Base-by-base conservation (phyloP, 2,113 vertebrate genomes). In the Percopsis transmontana region DNA sequence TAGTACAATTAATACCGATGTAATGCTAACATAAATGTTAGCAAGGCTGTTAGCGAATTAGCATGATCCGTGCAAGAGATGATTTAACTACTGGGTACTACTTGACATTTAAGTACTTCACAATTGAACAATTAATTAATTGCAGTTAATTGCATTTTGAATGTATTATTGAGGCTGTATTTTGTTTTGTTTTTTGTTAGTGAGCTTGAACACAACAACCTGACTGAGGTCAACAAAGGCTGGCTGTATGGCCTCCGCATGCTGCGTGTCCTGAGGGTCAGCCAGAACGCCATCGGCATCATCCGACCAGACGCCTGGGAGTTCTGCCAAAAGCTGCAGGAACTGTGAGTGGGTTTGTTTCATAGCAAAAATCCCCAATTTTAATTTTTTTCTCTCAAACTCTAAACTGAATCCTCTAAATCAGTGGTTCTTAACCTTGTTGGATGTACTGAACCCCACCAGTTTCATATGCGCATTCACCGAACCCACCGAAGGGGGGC, bases 231-330 rank as follows among this genome's bases (percentile, higher is more conserved):
- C 83, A 96, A 94, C 88, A 99, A 99, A 85, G 97, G 97, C 23
- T 99, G 97, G 97, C 87, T 99, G 1, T 99, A 99, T 38, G 97
- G 97, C 44, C 91, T 99, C 61, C 89, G 93, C 80, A 95, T 94
- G 58, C 85, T 99, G 58, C 95, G 96, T 0, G 87, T 94, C n/a
- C 94, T 99, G 61, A 92, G 93, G 6, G 75, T 98, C 72, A 93
- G 91, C 90, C 96, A 98, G 75, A 99, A 99, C 77, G 89, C 93
- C 62, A 91, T 99, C 58, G 90, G 90, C 82, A 91, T 92, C 80
- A 95, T 99, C 85, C 95, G 95, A 68, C 92, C 95, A 69, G 96
- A 98, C 65, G 95, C 97, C 0, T 99, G 97, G 97, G 97, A 99
- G 83, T 99, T 99, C 89, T 99, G 97, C 92, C 95, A 96, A 71